Evolutionary conservation across 2,797 vertebrate species (phyloP).

Genomic region (Pitangus sulphuratus): DNA sequence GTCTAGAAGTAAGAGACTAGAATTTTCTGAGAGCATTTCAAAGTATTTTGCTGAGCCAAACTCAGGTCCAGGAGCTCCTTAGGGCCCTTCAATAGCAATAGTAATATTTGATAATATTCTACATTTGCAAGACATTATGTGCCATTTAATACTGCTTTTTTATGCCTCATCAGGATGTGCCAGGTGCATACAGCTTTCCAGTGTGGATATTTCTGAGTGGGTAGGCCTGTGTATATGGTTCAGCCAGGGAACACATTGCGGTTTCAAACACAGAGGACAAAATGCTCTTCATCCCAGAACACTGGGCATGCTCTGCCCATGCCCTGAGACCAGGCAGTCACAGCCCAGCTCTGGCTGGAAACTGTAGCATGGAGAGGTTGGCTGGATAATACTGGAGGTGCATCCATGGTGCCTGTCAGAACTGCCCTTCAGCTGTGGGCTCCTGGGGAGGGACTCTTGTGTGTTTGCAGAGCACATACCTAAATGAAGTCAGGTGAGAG

Average conservation of each 20-base stretch:
- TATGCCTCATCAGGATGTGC: neutral
- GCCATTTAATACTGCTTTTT: neutral
- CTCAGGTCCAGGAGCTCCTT: neutral
- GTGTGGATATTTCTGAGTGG: neutral
- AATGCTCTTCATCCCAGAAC: neutral
- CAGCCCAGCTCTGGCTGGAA: neutral
- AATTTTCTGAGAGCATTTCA: neutral
- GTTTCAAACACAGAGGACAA: neutral
- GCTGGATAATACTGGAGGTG: neutral
- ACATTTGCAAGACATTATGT: neutral
- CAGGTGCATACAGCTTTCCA: neutral
- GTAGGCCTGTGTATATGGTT: neutral
- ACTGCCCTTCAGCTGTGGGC: neutral
- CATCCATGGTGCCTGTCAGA: neutral
- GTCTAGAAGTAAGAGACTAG: neutral
- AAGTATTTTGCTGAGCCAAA: neutral
- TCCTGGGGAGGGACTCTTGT: neutral
- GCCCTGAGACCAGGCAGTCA: neutral
- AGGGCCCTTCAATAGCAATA: neutral
- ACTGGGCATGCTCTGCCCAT: fast-evolving
- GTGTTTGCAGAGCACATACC: too few relatives aligned
- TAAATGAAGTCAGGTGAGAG: neutral
- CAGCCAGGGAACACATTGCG: neutral
- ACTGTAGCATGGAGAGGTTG: fast-evolving
- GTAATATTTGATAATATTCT: neutral